These are phyloP conservation scores for Nerophis ophidion DNA, from an alignment of 2,113 vertebrate species.

Conservation along the genomic window DNA sequence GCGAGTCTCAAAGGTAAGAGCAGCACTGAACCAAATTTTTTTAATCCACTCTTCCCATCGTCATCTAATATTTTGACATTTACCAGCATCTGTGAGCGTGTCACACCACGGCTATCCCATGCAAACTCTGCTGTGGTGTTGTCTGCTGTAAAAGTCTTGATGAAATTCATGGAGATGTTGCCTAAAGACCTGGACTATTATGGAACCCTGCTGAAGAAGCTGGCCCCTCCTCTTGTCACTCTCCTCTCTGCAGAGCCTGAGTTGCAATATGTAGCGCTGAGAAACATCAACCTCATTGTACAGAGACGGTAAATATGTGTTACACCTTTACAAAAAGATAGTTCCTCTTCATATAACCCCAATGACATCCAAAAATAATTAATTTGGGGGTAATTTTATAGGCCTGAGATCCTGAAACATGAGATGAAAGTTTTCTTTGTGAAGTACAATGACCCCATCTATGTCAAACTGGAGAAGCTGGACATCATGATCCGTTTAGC, in stretches of 20 bases:
- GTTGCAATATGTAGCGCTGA: constrained; percentile 94
- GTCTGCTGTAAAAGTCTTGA: constrained; percentile 94
- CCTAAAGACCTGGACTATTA: constrained; percentile 98
- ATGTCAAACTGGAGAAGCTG: constrained; percentile 96
- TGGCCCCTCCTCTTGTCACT: constrained; percentile 93
- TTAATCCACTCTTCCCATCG: background rate
- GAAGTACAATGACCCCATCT: constrained; percentile 99
- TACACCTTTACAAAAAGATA: background rate
- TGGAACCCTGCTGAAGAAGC: constrained; percentile 90
- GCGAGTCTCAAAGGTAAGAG: constrained; percentile 93
- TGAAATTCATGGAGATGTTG: constrained; percentile 99
- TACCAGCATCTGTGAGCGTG: constrained; percentile 90
- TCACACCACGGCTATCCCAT: constrained; percentile 92
- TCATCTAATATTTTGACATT: constrained; percentile 3
- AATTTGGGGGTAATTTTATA: constrained; percentile 40
- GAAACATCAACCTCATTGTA: constrained; percentile 98
- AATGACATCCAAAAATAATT: background rate
- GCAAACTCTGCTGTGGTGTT: constrained; percentile 97
- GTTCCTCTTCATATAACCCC: background rate
- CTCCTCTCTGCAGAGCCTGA: constrained; percentile 93
- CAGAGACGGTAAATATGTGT: constrained; percentile 84
- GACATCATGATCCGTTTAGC: constrained; percentile 99
- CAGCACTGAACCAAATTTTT: background rate
- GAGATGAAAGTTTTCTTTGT: constrained; percentile 99
- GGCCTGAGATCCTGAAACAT: constrained; percentile 94